Base-by-base conservation (phyloP, 2,113 vertebrate species). In the Axis porcinus region DNA sequence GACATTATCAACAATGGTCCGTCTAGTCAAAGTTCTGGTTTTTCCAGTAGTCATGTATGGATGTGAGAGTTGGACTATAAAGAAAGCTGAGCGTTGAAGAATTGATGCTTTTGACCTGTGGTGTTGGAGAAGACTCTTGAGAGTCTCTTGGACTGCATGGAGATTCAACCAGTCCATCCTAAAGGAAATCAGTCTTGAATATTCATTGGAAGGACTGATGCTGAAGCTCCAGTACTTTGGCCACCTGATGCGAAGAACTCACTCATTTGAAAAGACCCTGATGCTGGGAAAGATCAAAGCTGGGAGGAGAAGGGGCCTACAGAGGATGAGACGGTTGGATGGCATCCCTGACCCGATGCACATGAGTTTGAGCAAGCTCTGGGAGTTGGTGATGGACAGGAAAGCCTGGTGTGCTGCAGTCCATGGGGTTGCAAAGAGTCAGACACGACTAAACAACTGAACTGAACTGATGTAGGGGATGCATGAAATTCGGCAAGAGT, bases 161-260 rank as follows among this genome's bases (percentile, higher is more conserved):
- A 70, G n/a, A 70, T 40, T 3, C 67, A 70, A 11, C 10, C n/a
- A 70, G 67, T 70, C 10, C 19, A 40, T 70, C 19, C 11, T 70
- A 23, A 70, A 70, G 67, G 67, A 70, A 6, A 40, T 70, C n/a
- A 40, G n/a, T 23, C 67, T 5, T 70, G 67, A 23, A 23, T 40
- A 40, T 40, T 70, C 67, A 12, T 40, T 23, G 67, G 10, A 23
- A 70, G 67, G n/a, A 40, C 19, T 40, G 67, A 70, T 23, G 67
- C 67, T 70, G n/a, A 70, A 70, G 19, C n/a, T 74, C 67, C 10
- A 74, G 12, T 74, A 74, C n/a, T 40, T 40, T 23, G 67, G n/a
- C 67, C 10, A 40, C 10, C 10, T 40, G 10, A 23, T 40, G n/a
- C 0, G 2, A 74, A 74, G 67, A 40, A 0, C n/a, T 74, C 19